Base-by-base conservation (phyloP, 2,113 vertebrate species). In the Datnioides undecimradiatus region DNA sequence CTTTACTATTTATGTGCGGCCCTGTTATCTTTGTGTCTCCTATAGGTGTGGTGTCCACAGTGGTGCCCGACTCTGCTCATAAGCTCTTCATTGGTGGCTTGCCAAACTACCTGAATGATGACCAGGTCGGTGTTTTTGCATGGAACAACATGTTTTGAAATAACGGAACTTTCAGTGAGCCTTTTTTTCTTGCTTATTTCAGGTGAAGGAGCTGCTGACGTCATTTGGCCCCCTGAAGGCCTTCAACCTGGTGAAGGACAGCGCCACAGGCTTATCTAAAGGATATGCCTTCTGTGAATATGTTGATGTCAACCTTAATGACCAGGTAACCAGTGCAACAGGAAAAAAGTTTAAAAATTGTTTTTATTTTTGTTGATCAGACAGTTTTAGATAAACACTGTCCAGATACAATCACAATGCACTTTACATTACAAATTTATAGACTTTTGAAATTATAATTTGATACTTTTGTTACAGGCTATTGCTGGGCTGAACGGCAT, bases 241-340 rank as follows among this genome's bases (percentile, higher is more conserved):
- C 63, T 98, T 98, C 87, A 97, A 98, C 83, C 92, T 97, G 89
- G 97, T 98, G 66, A 97, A 97, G 91, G 97, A 98, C 94, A 98
- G 97, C 5, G 96, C 97, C 77, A 97, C 97, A 5, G 96, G 96
- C 67, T 94, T 97, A 36, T 98, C 97, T 33, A 98, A 98, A 88
- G 97, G 97, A 84, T 98, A 98, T 48, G 97, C 97, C 63, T 97
- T 98, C 87, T 97, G 97, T 91, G 97, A 98, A 96, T 98, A 97
- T 80, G 97, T 97, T 82, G 96, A 98, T 66, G 96, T 97, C 93
- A 97, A 97, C 90, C 95, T 98, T 54, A 97, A 96, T 2, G 96
- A 98, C 58, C 97, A 97, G 97, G 96, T 97, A 92, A 86, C 72
- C 23, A 54, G 16, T 55, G 52, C 23, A 43, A 10, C 19, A 59